A percentile compares a stretch with the other conserved stretches of the same genome.
These are phyloP conservation scores for Julus scanicus DNA, from an alignment of 2,888 invertebrate species.

Conservation along the genomic window DNA sequence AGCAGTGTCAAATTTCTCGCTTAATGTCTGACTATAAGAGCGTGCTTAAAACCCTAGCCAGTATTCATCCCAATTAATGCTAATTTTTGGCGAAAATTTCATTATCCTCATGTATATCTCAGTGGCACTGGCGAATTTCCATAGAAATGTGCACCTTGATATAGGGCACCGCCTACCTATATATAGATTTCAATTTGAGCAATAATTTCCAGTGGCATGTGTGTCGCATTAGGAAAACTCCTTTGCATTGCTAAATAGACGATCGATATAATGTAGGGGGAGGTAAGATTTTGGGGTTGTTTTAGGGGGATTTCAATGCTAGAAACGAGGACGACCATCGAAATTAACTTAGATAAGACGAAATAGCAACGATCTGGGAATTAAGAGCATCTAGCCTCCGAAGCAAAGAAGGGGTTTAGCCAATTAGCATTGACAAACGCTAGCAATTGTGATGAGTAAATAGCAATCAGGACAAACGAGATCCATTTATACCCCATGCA, in stretches of 20 bases:
- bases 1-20: background rate
- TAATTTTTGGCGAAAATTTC: conserved; percentile 16
- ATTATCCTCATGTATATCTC: background rate
- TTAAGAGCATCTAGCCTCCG: conserved; percentile 11
- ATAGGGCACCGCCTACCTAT: conserved; percentile 18
- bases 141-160: conserved; percentile 34
- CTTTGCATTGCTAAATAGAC: conserved; percentile 51
- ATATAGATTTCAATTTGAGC: conserved; percentile 36
- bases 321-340: conserved; percentile 32
- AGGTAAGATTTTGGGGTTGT: background rate
- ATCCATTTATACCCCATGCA: conserved; percentile 5
- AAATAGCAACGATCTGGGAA: conserved; percentile 36
- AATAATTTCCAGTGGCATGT: conserved; percentile 52
- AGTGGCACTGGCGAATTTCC: background rate
- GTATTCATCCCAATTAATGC: background rate
- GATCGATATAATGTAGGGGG: conserved; percentile 28
- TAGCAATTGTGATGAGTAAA: conserved; percentile 43
- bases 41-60: background rate
- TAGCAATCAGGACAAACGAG: conserved; percentile 45
- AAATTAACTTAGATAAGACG: conserved; percentile 38
- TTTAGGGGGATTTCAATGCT: background rate
- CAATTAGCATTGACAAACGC: conserved; percentile 52
- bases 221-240: conserved; percentile 51
- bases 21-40: too few relatives aligned
- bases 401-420: conserved; percentile 26